phyloP scores from a whole-genome alignment of 2,888 invertebrate genomes.

The Drosophila gaucha region DNA sequence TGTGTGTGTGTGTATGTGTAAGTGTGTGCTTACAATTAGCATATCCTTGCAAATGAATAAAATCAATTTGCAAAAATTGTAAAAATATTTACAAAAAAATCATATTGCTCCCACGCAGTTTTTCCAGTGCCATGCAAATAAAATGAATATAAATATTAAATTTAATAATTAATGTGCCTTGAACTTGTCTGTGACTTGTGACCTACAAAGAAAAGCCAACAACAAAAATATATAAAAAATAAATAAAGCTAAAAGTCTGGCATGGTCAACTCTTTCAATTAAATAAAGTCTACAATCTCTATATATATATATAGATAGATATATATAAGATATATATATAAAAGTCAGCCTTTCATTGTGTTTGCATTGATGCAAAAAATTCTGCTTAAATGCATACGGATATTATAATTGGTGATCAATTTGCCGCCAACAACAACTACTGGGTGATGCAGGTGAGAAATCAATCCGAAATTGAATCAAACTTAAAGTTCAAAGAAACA shows the following conservation, averaged over 20 bases:
- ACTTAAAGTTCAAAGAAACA: too few relatives aligned
- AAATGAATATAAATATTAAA: conserved; percentile 6
- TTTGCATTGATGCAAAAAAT: conserved; percentile 62
- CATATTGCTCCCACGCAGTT: not conserved
- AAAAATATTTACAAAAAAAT: conserved; percentile 25
- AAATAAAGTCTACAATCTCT: not conserved
- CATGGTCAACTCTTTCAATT: conserved; percentile 4
- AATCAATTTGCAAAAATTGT: conserved; percentile 39
- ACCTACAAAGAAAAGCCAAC: conserved; percentile 18
- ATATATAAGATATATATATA: conserved; percentile 1
- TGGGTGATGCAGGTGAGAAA: conserved; percentile 85
- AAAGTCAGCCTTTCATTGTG: conserved; percentile 16
- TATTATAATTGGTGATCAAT: conserved; percentile 85
- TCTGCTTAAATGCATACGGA: conserved; percentile 85
- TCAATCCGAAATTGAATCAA: not conserved
- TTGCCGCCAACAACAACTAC: conserved; percentile 85
- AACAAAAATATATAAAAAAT: conserved; percentile 4
- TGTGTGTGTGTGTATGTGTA: not conserved
- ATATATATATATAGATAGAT: not conserved
- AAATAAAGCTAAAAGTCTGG: conserved; percentile 12
- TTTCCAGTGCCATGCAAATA: conserved; percentile 63
- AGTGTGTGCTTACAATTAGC: conserved; percentile 57
- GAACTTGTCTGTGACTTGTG: conserved; percentile 69
- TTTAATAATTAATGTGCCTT: conserved; percentile 64
- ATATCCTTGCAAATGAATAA: conserved; percentile 68